These are phyloP conservation scores for Pachypanchax playfairii DNA, from an alignment of 2,113 vertebrate genomes.

Conservation along the genomic window DNA sequence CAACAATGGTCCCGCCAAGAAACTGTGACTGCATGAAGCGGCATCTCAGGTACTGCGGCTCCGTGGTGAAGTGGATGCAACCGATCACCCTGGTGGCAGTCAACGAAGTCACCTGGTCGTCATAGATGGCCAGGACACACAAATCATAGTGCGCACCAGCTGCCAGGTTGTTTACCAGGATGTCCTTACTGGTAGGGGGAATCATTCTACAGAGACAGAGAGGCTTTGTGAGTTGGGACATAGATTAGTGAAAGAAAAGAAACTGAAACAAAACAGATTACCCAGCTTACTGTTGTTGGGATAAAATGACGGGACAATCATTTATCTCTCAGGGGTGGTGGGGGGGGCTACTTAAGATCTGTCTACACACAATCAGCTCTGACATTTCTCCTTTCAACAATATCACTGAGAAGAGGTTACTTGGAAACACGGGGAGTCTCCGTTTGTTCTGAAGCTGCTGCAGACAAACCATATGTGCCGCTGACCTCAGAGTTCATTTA, in stretches of 20 bases:
- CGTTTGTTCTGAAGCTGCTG: slow-evolving; percentile 2
- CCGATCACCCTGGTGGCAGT: slow-evolving; percentile 96
- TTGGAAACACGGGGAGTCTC: slow-evolving; percentile 1
- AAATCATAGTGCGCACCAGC: slow-evolving; percentile 92
- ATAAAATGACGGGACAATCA: slow-evolving; percentile 57
- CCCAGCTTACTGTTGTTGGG: slow-evolving; percentile 49
- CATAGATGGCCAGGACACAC: slow-evolving; percentile 97
- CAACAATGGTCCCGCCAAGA: slow-evolving; percentile 97
- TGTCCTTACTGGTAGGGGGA: slow-evolving; percentile 94
- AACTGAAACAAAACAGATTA: slow-evolving; percentile 57
- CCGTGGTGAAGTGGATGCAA: slow-evolving; percentile 93
- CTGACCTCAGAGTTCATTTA: slow-evolving; percentile 38
- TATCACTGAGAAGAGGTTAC: slow-evolving; percentile 46
- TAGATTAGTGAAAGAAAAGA: slow-evolving; percentile 54
- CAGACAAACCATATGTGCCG: slow-evolving; percentile 14
- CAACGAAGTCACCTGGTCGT: slow-evolving; percentile 93
- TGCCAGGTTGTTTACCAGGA: slow-evolving; percentile 96
- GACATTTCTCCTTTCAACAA: slow-evolving; percentile 47
- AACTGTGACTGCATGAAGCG: slow-evolving; percentile 99
- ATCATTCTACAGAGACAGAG: slow-evolving; percentile 87
- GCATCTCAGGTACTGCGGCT: slow-evolving; percentile 95
- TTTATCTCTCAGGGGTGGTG: slow-evolving; percentile 54
- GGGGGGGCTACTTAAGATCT: slow-evolving; percentile 44
- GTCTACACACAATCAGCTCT: slow-evolving; percentile 52
- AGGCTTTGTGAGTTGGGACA: slow-evolving; percentile 19